phyloP scores from a whole-genome alignment of 2,888 invertebrate genomes.

The Schizaphis graminum region DNA sequence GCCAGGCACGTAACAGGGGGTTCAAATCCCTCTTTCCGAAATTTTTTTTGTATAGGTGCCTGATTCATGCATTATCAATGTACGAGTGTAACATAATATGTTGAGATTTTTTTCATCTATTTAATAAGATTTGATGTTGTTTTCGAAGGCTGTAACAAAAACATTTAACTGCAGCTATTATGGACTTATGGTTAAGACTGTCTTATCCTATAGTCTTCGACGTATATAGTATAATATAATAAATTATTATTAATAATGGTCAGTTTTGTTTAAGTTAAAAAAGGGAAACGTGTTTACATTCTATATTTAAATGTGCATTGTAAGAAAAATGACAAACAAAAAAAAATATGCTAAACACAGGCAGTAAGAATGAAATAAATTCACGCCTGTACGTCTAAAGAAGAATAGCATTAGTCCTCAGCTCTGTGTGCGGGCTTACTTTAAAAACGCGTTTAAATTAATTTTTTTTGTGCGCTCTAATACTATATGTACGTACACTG shows the following conservation, averaged over 20 bases:
- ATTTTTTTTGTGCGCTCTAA: neutral
- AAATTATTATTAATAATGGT: neutral
- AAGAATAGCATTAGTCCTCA: neutral
- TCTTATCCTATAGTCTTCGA: neutral
- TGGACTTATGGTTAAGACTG: neutral
- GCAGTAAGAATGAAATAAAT: neutral
- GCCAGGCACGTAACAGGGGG: no score
- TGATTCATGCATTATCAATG: no score
- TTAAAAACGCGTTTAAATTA: neutral
- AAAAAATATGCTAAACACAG: neutral
- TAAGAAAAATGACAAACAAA: neutral
- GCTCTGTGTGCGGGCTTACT: neutral
- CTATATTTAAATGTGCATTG: neutral
- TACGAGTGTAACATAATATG: neutral
- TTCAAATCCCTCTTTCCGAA: no score
- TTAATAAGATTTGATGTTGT: neutral
- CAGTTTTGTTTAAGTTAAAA: neutral
- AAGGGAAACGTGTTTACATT: neutral
- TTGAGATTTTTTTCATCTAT: neutral
- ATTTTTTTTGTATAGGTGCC: no score
- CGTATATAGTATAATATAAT: neutral
- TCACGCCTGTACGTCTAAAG: neutral
- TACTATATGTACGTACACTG: neutral
- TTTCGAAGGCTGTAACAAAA: neutral
- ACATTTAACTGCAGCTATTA: neutral